These are phyloP conservation scores for Cecidostiba fungosa DNA, from an alignment of 2,888 invertebrate genomes.

Conservation along the genomic window DNA sequence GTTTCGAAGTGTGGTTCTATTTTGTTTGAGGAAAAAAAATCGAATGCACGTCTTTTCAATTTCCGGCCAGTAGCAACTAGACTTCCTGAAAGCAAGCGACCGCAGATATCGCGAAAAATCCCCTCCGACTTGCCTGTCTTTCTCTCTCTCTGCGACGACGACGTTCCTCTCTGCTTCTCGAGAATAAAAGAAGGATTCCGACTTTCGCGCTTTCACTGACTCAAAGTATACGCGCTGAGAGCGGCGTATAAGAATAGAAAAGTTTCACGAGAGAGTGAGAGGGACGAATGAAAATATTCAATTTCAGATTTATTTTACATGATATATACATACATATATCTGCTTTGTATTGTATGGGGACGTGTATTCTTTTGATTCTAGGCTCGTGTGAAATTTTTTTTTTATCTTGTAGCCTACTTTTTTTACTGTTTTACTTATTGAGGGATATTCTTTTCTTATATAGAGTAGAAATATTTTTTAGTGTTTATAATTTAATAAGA, in stretches of 20 bases:
- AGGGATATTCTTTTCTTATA: background rate
- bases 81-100: constrained; percentile 55
- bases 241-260: constrained; percentile 42
- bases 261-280: constrained; percentile 34
- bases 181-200: constrained; percentile 60
- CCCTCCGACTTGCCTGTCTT: constrained; percentile 8
- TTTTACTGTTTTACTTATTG: background rate
- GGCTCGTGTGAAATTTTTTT: background rate
- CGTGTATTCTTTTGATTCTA: constrained; percentile 13
- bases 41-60: constrained; percentile 65
- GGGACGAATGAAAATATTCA: constrained; percentile 57
- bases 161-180: background rate
- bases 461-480: too few species aligned
- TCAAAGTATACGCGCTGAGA: constrained; percentile 41
- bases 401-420: background rate
- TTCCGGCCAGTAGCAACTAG: constrained; percentile 63
- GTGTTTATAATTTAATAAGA: too few species aligned
- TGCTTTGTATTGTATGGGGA: background rate
- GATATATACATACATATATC: constrained; percentile 12
- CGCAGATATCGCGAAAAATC: constrained; percentile 53
- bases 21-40: constrained; percentile 64
- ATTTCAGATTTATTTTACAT: constrained; percentile 54
- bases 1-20: constrained; percentile 7
- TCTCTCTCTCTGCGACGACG: background rate
- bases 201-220: constrained; percentile 28